Evolutionary conservation across 2,797 vertebrate species (phyloP).

Genomic region (Melanotaenia trifasciata): DNA sequence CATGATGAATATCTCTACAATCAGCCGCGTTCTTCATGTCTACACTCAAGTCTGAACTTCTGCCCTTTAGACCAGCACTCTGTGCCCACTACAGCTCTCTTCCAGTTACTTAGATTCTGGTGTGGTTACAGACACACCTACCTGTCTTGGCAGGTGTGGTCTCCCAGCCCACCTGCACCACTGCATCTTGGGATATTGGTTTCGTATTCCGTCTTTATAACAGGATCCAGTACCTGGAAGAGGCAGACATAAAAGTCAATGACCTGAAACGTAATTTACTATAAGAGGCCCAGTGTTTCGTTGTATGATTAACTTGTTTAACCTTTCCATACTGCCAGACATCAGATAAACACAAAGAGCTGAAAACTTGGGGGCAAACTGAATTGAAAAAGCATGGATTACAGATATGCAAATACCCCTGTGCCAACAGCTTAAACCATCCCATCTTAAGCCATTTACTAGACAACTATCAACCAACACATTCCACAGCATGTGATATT

Average conservation of each 20-base stretch:
- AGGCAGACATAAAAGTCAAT: conserved; percentile 28
- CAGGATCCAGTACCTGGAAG: conserved; percentile 32
- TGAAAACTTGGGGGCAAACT: conserved; percentile 10
- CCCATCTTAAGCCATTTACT: conserved; percentile 8
- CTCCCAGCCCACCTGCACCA: conserved; percentile 83
- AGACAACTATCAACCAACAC: conserved; percentile 52
- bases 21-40: conserved; percentile 1
- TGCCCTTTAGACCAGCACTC: conserved; percentile 66
- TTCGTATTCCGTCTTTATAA: conserved; percentile 53
- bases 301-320: conserved; percentile 4
- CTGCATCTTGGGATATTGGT: conserved; percentile 84
- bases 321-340: neutral
- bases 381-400: neutral
- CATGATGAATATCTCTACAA: conserved; percentile 17
- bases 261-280: conserved; percentile 4
- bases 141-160: conserved; percentile 80
- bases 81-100: conserved; percentile 31
- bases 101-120: conserved; percentile 33
- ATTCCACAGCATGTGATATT: conserved; percentile 57
- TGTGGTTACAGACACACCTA: conserved; percentile 70
- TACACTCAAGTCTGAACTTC: conserved; percentile 26
- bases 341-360: neutral
- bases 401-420: conserved; percentile 42
- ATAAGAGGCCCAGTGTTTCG: neutral
- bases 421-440: conserved; percentile 47